Conservation (phyloP, 2,797 vertebrate genomes). For the Neosilurus mollespiculum region DNA sequence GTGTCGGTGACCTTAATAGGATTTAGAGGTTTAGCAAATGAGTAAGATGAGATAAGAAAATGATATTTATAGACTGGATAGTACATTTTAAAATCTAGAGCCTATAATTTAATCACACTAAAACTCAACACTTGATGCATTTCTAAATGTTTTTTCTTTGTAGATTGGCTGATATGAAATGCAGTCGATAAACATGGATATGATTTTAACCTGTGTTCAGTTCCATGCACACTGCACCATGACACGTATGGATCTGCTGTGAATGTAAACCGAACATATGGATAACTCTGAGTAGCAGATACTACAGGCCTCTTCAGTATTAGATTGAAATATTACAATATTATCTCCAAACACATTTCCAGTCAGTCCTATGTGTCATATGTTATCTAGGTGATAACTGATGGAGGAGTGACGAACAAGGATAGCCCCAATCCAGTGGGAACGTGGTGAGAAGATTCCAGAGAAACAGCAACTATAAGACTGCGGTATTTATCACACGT, state of each 20-base stretch:
- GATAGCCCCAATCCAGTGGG: background rate
- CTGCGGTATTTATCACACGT: background rate
- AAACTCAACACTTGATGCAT: background rate
- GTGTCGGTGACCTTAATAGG: too few species aligned
- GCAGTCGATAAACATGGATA: background rate
- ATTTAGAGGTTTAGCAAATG: too few species aligned
- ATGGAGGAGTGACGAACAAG: background rate
- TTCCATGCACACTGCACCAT: background rate
- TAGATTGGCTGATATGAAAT: background rate
- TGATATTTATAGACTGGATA: background rate
- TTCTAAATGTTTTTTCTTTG: background rate
- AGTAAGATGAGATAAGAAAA: too few species aligned
- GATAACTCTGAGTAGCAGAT: background rate
- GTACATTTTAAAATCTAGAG: background rate
- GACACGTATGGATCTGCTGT: background rate
- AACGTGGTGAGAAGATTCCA: background rate
- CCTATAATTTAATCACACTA: background rate
- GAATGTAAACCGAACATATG: background rate
- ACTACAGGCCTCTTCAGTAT: background rate
- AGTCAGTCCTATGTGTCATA: too few species aligned
- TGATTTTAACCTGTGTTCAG: background rate
- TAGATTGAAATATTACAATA: background rate
- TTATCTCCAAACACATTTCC: background rate
- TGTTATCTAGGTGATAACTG: background rate
- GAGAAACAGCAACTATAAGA: background rate